Base-by-base conservation (phyloP, 2,888 invertebrate species). In the Thereva unica region DNA sequence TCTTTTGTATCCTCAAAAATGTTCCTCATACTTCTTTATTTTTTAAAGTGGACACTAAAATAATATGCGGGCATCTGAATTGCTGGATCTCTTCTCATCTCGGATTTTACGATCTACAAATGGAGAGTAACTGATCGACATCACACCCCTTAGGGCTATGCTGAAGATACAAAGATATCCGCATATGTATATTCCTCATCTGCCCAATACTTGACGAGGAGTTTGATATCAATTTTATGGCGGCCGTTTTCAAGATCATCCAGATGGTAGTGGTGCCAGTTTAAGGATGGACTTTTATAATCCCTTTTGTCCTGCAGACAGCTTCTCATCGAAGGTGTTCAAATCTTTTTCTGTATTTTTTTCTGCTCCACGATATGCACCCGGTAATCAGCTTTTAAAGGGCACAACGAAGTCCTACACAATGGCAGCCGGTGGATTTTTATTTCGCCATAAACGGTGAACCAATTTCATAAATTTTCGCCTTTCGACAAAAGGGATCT, bases 1-100 rank as follows among this genome's bases (percentile, higher is more conserved):
- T 54, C 64, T 64, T 64, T 65, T 65, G 55, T 64, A 41, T 55
- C 56, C 65, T 65, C 56, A 40, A n/a, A 56, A 55, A 56, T 65
- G 35, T 53, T 42, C 42, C 9, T 47, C 6, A 3, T 47, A 47
- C 12, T 45, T 56, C 64, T 37, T 50, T 44, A 44, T 41, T 49
- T 56, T 56, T 35, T 55, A 23, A 47, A 65, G 65, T 65, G 56
- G 47, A 50, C 65, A 55, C 56, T 65, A 56, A 65, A 65, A 65
- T 56, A 65, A 65, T 50, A 65, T 65, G 56, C 65, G 65, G 65
- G 54, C 49, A 54, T 47, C 47, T 44, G 64, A 64, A 47, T 61
- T 23, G 23, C 38, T 61, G 61, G 50, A 23, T 49, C 41, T 10
- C 12, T 41, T 61, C 61, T 61, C 61, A 61, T 61, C n/a, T n/a